Conservation (phyloP, 2,113 vertebrate species). For the Tupaia chinensis region DNA sequence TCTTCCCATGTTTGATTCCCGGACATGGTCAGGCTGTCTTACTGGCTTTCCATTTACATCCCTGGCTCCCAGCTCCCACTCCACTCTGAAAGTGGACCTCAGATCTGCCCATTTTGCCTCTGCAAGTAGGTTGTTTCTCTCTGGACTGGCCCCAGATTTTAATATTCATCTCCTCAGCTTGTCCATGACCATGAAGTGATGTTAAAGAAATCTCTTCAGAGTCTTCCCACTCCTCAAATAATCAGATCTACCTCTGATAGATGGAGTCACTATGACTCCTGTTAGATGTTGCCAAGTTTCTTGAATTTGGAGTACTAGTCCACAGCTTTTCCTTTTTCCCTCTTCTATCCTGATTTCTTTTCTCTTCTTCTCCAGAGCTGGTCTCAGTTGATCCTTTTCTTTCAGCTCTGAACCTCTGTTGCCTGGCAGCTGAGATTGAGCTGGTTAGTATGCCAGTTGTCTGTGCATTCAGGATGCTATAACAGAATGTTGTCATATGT, state of each 20-base stretch:
- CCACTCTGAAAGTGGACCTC: neutral
- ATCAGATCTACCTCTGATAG: neutral
- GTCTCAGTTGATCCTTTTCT: neutral
- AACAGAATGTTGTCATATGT: neutral
- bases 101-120: neutral
- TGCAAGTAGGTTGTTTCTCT: neutral
- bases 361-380: neutral
- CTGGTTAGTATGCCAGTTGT: neutral
- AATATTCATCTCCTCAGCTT: neutral
- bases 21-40: neutral
- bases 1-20: neutral
- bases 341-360: neutral
- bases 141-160: neutral
- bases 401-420: neutral
- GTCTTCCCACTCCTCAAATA: neutral
- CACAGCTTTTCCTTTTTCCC: neutral
- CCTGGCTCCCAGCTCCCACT: neutral
- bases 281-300: neutral
- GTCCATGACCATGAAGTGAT: neutral
- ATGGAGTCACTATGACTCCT: neutral
- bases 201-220: neutral
- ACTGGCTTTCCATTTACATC: neutral
- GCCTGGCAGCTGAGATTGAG: neutral
- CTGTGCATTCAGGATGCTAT: neutral
- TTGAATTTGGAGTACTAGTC: neutral